Evolutionary conservation across 2,113 vertebrate species (phyloP).

Genomic region (Siphamia tubifer): DNA sequence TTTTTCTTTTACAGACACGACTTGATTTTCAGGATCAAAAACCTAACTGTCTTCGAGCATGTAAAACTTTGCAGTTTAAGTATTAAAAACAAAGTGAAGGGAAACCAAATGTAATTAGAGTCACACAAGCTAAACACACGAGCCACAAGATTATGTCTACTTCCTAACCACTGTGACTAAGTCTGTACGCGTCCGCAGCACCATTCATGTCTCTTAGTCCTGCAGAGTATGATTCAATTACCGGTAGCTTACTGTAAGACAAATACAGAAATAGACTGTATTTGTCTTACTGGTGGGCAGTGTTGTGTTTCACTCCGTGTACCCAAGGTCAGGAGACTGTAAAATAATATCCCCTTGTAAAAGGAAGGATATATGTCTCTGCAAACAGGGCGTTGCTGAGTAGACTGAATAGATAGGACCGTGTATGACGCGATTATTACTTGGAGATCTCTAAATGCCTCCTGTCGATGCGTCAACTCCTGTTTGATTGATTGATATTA

Average conservation of each 20-base stretch:
- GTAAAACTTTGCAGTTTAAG: slow-evolving; percentile 9
- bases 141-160: slow-evolving; percentile 35
- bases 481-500: slow-evolving; percentile 18
- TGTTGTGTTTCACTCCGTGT: slow-evolving; percentile 78
- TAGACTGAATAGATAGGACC: slow-evolving; percentile 37
- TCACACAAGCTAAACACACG: slow-evolving; percentile 34
- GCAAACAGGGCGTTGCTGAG: slow-evolving; percentile 65
- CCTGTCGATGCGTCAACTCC: not conserved
- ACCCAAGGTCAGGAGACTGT: slow-evolving; percentile 80
- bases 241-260: slow-evolving; percentile 75
- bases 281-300: slow-evolving; percentile 52
- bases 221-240: slow-evolving; percentile 65
- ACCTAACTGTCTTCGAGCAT: not conserved
- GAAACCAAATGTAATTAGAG: slow-evolving; percentile 41
- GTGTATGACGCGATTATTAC: slow-evolving; percentile 24
- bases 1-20: slow-evolving; percentile 18
- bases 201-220: slow-evolving; percentile 56
- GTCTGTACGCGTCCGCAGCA: slow-evolving; percentile 44
- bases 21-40: slow-evolving; percentile 20
- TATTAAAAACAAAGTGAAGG: slow-evolving; percentile 29
- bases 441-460: slow-evolving; percentile 1
- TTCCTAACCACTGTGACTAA: slow-evolving; percentile 47
- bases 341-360: slow-evolving; percentile 71
- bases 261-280: slow-evolving; percentile 75
- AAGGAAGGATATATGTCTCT: slow-evolving; percentile 63